Conservation (phyloP, 2,113 vertebrate species). For the Ophthalmotilapia sp. region DNA sequence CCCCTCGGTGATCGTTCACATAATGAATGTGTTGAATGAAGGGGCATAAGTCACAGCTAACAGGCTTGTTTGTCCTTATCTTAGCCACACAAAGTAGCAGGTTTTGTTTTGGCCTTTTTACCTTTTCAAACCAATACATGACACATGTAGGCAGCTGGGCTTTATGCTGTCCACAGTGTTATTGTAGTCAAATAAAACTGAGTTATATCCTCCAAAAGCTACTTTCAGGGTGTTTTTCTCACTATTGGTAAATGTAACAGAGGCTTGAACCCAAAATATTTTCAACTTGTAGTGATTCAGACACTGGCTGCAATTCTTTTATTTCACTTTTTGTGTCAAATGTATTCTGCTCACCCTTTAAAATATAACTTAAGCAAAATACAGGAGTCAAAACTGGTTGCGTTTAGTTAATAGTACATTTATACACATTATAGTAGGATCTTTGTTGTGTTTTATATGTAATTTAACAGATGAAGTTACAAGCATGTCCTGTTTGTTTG, state of each 20-base stretch:
- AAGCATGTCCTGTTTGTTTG: not conserved
- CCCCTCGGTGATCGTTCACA: slow-evolving; percentile 13
- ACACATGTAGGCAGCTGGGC: not conserved
- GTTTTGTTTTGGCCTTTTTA: not conserved
- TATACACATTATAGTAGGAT: not conserved
- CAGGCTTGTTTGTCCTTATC: slow-evolving; percentile 58
- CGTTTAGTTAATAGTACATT: not conserved
- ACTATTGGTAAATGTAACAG: not conserved
- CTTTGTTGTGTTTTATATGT: not conserved
- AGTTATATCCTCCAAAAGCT: not conserved
- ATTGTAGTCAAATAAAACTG: slow-evolving; percentile 27
- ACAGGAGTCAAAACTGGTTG: not conserved
- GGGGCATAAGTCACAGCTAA: slow-evolving; percentile 56
- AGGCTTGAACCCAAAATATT: not conserved
- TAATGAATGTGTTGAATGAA: slow-evolving; percentile 65
- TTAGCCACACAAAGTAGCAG: slow-evolving; percentile 54
- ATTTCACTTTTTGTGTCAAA: not conserved
- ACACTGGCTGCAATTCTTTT: not conserved
- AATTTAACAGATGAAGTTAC: not conserved
- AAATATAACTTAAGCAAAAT: not conserved
- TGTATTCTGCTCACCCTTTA: accelerated
- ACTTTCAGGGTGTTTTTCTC: not conserved
- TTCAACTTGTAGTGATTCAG: not conserved
- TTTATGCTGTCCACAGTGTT: not conserved
- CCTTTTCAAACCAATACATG: not conserved